Conservation (phyloP, 2,888 invertebrate species). For the Dysmachus trigonus region DNA sequence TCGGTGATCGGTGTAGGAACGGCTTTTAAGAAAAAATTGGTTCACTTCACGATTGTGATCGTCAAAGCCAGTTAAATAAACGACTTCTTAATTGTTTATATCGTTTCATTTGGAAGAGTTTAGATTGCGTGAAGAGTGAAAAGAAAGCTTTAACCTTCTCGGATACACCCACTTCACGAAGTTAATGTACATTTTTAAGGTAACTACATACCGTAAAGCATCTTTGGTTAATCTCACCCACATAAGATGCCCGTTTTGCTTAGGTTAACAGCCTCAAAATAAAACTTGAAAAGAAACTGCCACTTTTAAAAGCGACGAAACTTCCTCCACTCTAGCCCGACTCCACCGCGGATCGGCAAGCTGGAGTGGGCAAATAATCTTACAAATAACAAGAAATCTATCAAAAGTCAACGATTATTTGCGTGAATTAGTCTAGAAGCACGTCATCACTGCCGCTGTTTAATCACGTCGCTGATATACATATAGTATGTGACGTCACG, state of each 20-base stretch:
- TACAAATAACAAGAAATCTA: not conserved
- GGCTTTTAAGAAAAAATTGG: not conserved
- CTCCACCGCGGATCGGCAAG: not conserved
- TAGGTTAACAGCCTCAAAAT: not conserved
- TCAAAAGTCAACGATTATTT: not conserved
- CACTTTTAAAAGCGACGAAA: not conserved
- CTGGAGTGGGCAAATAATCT: not conserved
- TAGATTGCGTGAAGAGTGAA: not conserved
- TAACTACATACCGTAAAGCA: not conserved
- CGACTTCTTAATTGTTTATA: not conserved
- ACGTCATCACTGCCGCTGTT: not conserved
- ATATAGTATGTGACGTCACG: not conserved
- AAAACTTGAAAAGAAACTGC: not conserved
- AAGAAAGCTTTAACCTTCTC: not conserved
- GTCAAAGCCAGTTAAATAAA: not conserved
- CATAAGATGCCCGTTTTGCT: not conserved
- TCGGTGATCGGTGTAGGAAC: not conserved
- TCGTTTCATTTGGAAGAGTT: not conserved
- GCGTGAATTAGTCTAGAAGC: not conserved
- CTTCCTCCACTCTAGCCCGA: not conserved
- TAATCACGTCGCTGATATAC: not conserved
- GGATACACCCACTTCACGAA: not conserved
- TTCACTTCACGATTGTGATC: not conserved
- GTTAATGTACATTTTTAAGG: not conserved
- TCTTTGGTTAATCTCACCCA: not conserved